Conservation (phyloP, 2,113 vertebrate genomes). For the Oryzias javanicus region DNA sequence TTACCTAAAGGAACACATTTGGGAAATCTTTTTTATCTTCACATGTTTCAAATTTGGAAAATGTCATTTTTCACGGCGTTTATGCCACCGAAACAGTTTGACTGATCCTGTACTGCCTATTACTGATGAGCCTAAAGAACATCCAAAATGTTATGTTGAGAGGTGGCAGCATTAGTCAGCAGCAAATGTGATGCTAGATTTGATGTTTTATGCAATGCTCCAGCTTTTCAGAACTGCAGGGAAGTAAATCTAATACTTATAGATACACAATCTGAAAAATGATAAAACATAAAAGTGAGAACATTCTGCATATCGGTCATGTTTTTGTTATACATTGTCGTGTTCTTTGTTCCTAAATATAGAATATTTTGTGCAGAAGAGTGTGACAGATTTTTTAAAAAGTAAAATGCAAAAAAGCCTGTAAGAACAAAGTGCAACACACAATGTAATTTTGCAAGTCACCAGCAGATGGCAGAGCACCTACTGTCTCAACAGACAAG, state of each 20-base stretch:
- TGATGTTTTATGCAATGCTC: constrained; percentile 44
- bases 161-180: constrained; percentile 42
- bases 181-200: constrained; percentile 47
- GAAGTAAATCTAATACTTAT: constrained; percentile 23
- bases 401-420: constrained; percentile 5
- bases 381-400: neutral
- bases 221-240: constrained; percentile 38
- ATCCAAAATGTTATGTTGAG: constrained; percentile 41
- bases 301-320: neutral
- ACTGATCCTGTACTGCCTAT: constrained; percentile 41
- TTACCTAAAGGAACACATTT: constrained; percentile 50
- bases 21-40: constrained; percentile 51
- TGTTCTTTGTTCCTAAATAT: constrained; percentile 10
- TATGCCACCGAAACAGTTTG: constrained; percentile 48
- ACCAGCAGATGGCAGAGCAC: constrained; percentile 74
- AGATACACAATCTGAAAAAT: constrained; percentile 13
- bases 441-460: constrained; percentile 34
- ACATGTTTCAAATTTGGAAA: constrained; percentile 57
- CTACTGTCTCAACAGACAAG: constrained; percentile 49
- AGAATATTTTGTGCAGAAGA: constrained; percentile 7
- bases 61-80: constrained; percentile 49
- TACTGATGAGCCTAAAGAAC: constrained; percentile 52
- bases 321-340: constrained; percentile 13
- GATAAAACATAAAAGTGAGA: neutral
- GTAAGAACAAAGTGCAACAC: constrained; percentile 3